Evolutionary conservation across 2,797 vertebrate species (phyloP), one percentile per base, ranked within the genome.

Genomic region (Onychomys leucogaster): DNA sequence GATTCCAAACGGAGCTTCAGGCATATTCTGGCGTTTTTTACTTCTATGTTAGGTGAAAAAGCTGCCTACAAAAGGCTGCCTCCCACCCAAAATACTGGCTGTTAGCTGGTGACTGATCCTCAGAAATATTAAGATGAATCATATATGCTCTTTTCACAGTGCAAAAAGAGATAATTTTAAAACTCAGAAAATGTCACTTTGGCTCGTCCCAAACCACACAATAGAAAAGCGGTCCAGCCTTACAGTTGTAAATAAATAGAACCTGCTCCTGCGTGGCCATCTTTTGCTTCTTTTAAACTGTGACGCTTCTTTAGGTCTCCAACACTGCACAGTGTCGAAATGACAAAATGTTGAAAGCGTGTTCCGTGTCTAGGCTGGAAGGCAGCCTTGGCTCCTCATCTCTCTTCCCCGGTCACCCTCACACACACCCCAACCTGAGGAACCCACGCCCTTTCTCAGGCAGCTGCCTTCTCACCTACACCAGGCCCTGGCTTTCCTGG

Each of bases 191-290:
- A 98, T 88, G 92, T 95, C 95, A 97, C 96, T 93, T 95, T 89
- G 90, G 8, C 67, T 73, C 96, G 23, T 52, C 13, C 92, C 86
- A 89, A 97, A 97, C 41, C 78, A 95, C 52, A 91, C 61, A 95
- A 90, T 5, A 94, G 80, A 77, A 98, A 96, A 94, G 90, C 95
- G 4, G 3, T 37, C 77, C 94, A 95, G 86, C 69, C 96, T 95
- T 94, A 81, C 93, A 97, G 94, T 94, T 69, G 91, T 96, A 98
- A 98, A 98, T 91, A 98, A 98, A 97, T 92, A 63, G 94, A 98
- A 95, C 75, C 82, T 83, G 37, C 49, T 96, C 83, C 78, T 96
- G 52, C 73, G 57, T 2, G 32, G 97, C 96, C 96, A 87, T 87
- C 27, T 94, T 95, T 94, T 65, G 85, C 89, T 59, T 82, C 96